These are phyloP conservation scores for Megalurothrips usitatus DNA, from an alignment of 2,888 invertebrate species.

Conservation along the genomic window DNA sequence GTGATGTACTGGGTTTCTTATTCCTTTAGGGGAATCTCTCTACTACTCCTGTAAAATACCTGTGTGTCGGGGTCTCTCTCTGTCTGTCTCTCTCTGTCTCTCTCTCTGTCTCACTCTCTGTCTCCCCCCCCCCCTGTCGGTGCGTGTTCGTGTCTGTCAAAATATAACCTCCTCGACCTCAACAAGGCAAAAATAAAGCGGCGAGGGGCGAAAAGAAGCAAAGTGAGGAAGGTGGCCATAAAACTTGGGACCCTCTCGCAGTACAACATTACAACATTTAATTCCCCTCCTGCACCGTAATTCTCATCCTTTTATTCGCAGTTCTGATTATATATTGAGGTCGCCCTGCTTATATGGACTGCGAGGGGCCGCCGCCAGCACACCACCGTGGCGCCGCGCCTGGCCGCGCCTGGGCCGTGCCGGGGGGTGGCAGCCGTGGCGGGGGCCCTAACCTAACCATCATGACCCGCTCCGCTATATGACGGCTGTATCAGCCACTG, in stretches of 20 bases:
- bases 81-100: constrained; percentile 31
- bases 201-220: constrained; percentile 23
- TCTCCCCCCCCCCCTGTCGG: constrained; percentile 27
- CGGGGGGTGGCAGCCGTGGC: too few relatives aligned
- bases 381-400: neutral
- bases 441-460: neutral
- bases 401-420: neutral
- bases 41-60: neutral
- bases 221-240: constrained; percentile 15
- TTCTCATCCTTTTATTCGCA: too few relatives aligned
- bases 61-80: neutral
- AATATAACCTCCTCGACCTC: neutral
- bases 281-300: too few relatives aligned
- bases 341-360: too few relatives aligned
- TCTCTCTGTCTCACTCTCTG: constrained; percentile 30
- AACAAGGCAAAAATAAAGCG: too few relatives aligned
- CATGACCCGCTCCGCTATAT: neutral
- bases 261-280: too few relatives aligned
- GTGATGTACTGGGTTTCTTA: neutral
- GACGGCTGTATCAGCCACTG: neutral
- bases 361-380: neutral
- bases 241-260: constrained; percentile 3
- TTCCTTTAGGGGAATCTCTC: neutral
- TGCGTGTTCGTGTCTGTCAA: neutral
- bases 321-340: too few relatives aligned